phyloP scores from a whole-genome alignment of 2,113 vertebrate genomes.

The Ammospiza caudacuta region DNA sequence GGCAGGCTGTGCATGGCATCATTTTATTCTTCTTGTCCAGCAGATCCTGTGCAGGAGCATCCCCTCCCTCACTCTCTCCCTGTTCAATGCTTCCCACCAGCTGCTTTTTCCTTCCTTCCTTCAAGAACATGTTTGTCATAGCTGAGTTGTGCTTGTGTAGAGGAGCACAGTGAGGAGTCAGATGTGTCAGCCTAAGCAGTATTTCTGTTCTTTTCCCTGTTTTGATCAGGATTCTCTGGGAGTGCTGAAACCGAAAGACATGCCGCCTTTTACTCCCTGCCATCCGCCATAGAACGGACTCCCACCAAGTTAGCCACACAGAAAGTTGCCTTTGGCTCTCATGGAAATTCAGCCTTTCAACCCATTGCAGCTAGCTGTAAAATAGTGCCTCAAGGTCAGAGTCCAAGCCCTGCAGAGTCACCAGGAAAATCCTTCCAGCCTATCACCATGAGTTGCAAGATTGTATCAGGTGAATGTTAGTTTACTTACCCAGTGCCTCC shows the following conservation, averaged over 20 bases:
- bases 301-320: conserved; percentile 88
- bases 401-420: conserved; percentile 89
- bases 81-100: rapidly evolving
- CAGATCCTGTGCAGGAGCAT: background rate
- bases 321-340: conserved; percentile 90
- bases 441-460: conserved; percentile 99
- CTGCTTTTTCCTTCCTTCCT: background rate
- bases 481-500: conserved; percentile 21
- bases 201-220: conserved; percentile 60
- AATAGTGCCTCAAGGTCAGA: conserved; percentile 90
- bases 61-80: background rate
- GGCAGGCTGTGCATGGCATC: background rate
- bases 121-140: background rate
- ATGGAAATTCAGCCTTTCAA: conserved; percentile 97
- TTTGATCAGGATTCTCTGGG: conserved; percentile 79
- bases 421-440: conserved; percentile 98
- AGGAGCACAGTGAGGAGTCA: conserved; percentile 9
- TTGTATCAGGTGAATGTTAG: conserved; percentile 90
- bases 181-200: conserved; percentile 47
- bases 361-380: conserved; percentile 98
- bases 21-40: background rate
- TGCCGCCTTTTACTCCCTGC: conserved; percentile 76
- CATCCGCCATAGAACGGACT: conserved; percentile 86
- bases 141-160: background rate
- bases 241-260: conserved; percentile 81